Percentiles rank a stretch among this genome's conserved stretches.
These are phyloP conservation scores for Tragelaphus oryx DNA, from an alignment of 2,797 vertebrate species.

Conservation along the genomic window DNA sequence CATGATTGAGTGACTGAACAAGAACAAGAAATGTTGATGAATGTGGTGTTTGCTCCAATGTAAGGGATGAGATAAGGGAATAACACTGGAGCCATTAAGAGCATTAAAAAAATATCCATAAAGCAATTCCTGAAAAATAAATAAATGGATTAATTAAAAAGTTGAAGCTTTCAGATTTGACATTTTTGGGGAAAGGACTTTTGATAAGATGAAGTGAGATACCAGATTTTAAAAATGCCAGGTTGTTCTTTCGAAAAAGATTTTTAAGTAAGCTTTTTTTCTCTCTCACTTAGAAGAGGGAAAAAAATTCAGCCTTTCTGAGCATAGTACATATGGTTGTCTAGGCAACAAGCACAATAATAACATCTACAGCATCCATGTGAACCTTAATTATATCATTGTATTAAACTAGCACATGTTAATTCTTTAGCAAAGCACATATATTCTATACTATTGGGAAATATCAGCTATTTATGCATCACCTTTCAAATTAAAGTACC, in stretches of 20 bases:
- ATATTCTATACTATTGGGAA: conserved; percentile 25
- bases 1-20: background rate
- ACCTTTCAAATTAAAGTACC: conserved; percentile 1
- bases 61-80: background rate
- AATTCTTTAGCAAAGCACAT: conserved; percentile 47
- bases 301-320: conserved; percentile 32
- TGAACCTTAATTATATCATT: conserved; percentile 67
- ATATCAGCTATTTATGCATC: background rate
- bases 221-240: conserved; percentile 54
- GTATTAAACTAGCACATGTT: conserved; percentile 45
- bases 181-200: conserved; percentile 50
- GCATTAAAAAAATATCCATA: background rate
- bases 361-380: conserved; percentile 57
- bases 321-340: conserved; percentile 67
- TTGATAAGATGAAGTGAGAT: conserved; percentile 57
- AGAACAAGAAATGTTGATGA: background rate
- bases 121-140: conserved; percentile 33
- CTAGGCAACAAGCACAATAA: conserved; percentile 70
- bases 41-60: background rate
- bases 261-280: conserved; percentile 36
- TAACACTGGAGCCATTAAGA: background rate
- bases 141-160: conserved; percentile 55
- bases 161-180: conserved; percentile 32
- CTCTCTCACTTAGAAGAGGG: background rate
- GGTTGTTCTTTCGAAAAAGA: conserved; percentile 40